Percentiles rank a stretch among this genome's conserved stretches.
Evolutionary conservation across 2,797 vertebrate species (phyloP).

Genomic region (Hypotaenidia okinawae): DNA sequence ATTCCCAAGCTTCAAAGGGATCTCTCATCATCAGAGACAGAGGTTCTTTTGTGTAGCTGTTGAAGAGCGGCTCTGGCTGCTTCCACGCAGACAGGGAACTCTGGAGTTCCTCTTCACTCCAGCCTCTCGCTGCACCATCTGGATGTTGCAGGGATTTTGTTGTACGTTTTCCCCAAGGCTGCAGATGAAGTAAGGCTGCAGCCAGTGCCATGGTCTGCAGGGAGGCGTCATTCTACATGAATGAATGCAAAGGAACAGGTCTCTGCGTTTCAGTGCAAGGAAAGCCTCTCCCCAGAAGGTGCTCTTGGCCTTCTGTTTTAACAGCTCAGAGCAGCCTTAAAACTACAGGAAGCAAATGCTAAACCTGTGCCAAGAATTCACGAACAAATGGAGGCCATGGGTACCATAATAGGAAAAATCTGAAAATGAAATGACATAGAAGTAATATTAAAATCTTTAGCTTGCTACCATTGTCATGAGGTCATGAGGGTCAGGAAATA

Average conservation of each 20-base stretch:
- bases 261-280: background rate
- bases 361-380: background rate
- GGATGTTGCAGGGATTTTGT: background rate
- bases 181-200: background rate
- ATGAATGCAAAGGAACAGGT: background rate
- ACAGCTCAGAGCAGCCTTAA: background rate
- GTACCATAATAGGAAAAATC: background rate
- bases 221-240: background rate
- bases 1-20: conserved; percentile 76
- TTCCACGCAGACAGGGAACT: conserved; percentile 36
- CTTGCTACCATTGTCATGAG: background rate
- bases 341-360: background rate
- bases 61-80: conserved; percentile 45
- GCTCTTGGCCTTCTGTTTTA: background rate
- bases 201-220: background rate
- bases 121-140: conserved; percentile 52
- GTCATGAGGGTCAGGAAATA: background rate
- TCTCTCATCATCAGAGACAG: conserved; percentile 66
- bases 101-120: conserved; percentile 45
- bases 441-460: background rate
- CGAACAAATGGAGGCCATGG: background rate
- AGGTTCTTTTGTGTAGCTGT: conserved; percentile 66
- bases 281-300: background rate
- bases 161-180: conserved; percentile 3
- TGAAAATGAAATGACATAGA: background rate